Base-by-base conservation (phyloP, 2,888 invertebrate genomes). In the Heterodera filipjevi region DNA sequence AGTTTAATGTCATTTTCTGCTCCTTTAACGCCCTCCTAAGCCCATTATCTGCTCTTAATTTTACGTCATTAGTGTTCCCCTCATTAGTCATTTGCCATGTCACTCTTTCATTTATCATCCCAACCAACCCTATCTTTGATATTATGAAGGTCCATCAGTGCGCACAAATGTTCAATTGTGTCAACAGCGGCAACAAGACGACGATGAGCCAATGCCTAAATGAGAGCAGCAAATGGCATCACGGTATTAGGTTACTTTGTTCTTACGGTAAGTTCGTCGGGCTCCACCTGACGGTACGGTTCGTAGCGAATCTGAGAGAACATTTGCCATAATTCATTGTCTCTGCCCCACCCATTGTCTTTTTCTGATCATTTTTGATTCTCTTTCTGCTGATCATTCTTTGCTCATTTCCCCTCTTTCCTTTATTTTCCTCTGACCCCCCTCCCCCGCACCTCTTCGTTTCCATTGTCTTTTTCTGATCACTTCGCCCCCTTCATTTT, bases 241-340 rank as follows among this genome's bases (percentile, higher is more conserved):
- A 5, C 59, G 3, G 22, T 27, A 27, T 27, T n/a, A 10, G 1
- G 5, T 1, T 10, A 59, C 3, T 53, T 2, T 53, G 32, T 6
- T n/a, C 3, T 32, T 49, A 75, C 83, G 22, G 84, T 83, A 32
- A 88, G 79, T 77, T 89, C 87, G 19, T 83, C 82, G 1, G 82
- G 80, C 49, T 83, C 81, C 77, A 85, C 84, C 73, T 85, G 83
- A 32, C 87, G 83, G 82, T 85, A 87, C 16, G 87, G 83, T 49
- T 88, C 88, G 80, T 88, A 88, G 16, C 87, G 81, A 82, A 88
- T 89, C 86, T 87, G 66, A 71, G 86, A 81, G 46, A n/a, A n/a
- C n/a, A n/a, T n/a, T n/a, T n/a, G n/a, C n/a, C n/a, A n/a, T n/a
- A n/a, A n/a, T n/a, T 33, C 16, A 71, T 71, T 44, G 6, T 49